Evolutionary conservation across 2,797 vertebrate genomes (phyloP).

Genomic region (Scleropages formosus): DNA sequence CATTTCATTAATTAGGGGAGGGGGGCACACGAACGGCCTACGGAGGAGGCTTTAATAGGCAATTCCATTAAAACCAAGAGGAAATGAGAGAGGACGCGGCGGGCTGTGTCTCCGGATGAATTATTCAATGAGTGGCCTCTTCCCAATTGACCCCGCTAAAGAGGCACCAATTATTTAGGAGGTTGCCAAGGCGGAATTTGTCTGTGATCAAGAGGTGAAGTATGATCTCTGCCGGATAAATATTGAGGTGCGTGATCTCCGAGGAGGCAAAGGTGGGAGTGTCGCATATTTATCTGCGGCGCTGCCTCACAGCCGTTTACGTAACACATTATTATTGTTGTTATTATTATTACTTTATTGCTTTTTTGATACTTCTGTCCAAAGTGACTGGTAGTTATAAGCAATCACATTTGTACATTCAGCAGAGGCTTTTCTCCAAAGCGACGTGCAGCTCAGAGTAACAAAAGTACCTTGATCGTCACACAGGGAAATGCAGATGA

Average conservation of each 20-base stretch:
- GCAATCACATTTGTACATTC: too few species aligned
- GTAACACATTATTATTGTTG: too few species aligned
- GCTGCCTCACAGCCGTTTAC: too few species aligned
- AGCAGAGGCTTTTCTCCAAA: too few species aligned
- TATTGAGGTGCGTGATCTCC: background rate
- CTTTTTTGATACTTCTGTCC: too few species aligned
- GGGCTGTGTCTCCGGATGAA: slow-evolving; percentile 75
- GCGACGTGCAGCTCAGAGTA: too few species aligned
- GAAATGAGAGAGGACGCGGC: slow-evolving; percentile 72
- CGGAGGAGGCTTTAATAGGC: slow-evolving; percentile 50
- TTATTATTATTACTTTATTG: too few species aligned
- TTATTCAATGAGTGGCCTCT: slow-evolving; percentile 74
- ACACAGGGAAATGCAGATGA: too few species aligned
- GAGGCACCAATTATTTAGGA: slow-evolving; percentile 78
- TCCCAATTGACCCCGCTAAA: slow-evolving; percentile 76
- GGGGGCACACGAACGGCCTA: slow-evolving; percentile 43
- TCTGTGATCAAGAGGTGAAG: slow-evolving; percentile 61
- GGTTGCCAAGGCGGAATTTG: slow-evolving; percentile 70
- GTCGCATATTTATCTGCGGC: too few species aligned
- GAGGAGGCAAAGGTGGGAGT: too few species aligned
- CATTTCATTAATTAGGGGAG: slow-evolving; percentile 61
- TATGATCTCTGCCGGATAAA: slow-evolving; percentile 49
- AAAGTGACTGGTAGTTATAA: too few species aligned
- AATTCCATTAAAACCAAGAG: slow-evolving; percentile 61
- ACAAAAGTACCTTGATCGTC: too few species aligned